Evolutionary conservation across 1,140 invertebrate genomes (phyloP), one percentile per base, ranked within the genome.

Genomic region (Trichogramma pretiosum): DNA sequence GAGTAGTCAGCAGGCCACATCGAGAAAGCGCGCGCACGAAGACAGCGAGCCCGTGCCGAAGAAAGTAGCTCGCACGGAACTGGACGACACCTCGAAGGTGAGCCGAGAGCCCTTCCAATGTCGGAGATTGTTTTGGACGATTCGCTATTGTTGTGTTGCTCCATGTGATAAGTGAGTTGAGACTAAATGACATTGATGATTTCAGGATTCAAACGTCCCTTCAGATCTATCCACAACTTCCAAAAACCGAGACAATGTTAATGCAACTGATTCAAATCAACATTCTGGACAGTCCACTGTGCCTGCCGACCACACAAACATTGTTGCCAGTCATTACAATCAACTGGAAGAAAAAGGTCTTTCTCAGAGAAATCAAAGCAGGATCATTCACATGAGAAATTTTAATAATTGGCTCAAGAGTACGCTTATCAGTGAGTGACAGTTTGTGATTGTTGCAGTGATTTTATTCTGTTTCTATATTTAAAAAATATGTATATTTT

Each of bases 341-440:
- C 74, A 80, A 28, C 60, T 91, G 3, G 77, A 84, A 67, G 87
- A 98, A 49, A 83, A 83, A 54, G 91, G 89, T 0, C 63, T 90
- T 8, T 77, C 76, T 35, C 79, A 83, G 52, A 74, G 96, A 39
- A 82, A 78, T 50, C 80, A 90, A 59, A 96, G 93, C 32, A 79
- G 87, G 18, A 98, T 99, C 54, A 85, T 92, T 59, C 85, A 88
- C 61, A 77, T 98, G 72, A 77, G 96, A 54, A 98, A 97, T 71
- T 96, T 98, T 63, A 98, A 99, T 67, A 99, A 99, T 69, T 99
- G 95, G 95, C 84, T 97, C 8, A 99, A 99, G 74, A 87, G 89
- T 67, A 89, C 93, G 73, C 72, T 96, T 1, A 97, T 99, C 57
- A 80, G 81, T 82, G 65, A 56, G 48, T 54, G 8, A 33, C 9